Evolutionary conservation across 2,888 invertebrate genomes (phyloP).

Genomic region (Leucophenga montana): DNA sequence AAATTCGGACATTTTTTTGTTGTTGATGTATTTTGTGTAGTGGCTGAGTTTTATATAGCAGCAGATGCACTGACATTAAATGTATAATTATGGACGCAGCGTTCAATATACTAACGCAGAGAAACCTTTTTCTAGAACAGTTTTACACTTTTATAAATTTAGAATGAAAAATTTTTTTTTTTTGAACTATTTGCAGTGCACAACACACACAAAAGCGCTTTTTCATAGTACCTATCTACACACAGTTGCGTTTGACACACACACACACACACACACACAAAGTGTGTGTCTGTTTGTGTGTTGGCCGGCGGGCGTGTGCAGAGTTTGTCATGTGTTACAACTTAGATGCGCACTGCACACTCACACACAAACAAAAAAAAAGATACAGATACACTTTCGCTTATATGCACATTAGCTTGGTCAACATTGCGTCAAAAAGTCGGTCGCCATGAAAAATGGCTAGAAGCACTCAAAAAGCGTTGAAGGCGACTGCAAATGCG

Average conservation of each 20-base stretch:
- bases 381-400: background rate
- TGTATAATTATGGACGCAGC: conserved; percentile 40
- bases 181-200: background rate
- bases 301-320: too few relatives aligned
- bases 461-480: background rate
- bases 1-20: conserved; percentile 67
- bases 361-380: too few relatives aligned
- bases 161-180: background rate
- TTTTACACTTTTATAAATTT: too few relatives aligned
- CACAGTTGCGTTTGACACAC: too few relatives aligned
- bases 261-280: too few relatives aligned
- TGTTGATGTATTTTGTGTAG: background rate
- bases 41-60: background rate
- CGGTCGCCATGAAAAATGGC: conserved; percentile 4
- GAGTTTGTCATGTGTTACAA: too few relatives aligned
- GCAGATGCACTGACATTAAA: conserved; percentile 12
- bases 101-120: background rate
- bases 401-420: too few relatives aligned
- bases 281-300: too few relatives aligned
- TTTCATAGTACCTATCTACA: too few relatives aligned
- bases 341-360: too few relatives aligned
- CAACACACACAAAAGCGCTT: too few relatives aligned
- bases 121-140: conserved; percentile 33
- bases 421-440: background rate
- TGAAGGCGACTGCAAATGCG: too few relatives aligned